Evolutionary conservation across 2,888 invertebrate genomes (phyloP).

Genomic region (Leucoma salicis): DNA sequence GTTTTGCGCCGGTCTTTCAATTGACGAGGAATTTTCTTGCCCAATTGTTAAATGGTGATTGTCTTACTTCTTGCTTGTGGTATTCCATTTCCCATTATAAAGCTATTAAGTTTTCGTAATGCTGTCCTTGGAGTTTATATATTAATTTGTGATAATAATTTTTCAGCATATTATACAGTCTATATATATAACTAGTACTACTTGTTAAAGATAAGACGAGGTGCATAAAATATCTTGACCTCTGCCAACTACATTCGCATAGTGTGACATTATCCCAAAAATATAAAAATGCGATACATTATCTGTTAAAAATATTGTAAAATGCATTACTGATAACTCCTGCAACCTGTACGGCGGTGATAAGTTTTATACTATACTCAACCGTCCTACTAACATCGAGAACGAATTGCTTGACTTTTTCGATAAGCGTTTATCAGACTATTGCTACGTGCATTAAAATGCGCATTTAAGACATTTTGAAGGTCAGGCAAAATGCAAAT

Average conservation of each 20-base stretch:
- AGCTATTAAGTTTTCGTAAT: no score
- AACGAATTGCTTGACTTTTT: conserved; percentile 56
- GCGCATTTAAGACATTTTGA: conserved; percentile 13
- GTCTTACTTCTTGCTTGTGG: no score
- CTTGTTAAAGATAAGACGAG: no score
- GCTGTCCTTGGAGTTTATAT: no score
- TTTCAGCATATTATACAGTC: no score
- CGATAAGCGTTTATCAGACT: conserved; percentile 52
- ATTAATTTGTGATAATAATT: no score
- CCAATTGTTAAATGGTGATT: no score
- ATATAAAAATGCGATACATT: conserved; percentile 12
- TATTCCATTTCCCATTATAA: no score
- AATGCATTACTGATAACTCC: conserved; percentile 62
- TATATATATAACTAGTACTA: no score
- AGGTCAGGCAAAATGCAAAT: no score
- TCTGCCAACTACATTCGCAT: conserved; percentile 16
- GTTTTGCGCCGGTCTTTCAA: no score
- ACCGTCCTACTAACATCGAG: conserved; percentile 59
- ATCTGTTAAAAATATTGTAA: conserved; percentile 27
- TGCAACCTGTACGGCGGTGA: conserved; percentile 52
- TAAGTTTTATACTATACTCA: conserved; percentile 14
- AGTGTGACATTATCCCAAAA: conserved; percentile 18
- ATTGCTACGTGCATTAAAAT: conserved; percentile 40
- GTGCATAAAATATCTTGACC: conserved; percentile 10
- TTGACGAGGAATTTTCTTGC: no score